Conservation (phyloP, 35 echinoderm and acorn worm genomes). For the Heliocidaris tuberculata region DNA sequence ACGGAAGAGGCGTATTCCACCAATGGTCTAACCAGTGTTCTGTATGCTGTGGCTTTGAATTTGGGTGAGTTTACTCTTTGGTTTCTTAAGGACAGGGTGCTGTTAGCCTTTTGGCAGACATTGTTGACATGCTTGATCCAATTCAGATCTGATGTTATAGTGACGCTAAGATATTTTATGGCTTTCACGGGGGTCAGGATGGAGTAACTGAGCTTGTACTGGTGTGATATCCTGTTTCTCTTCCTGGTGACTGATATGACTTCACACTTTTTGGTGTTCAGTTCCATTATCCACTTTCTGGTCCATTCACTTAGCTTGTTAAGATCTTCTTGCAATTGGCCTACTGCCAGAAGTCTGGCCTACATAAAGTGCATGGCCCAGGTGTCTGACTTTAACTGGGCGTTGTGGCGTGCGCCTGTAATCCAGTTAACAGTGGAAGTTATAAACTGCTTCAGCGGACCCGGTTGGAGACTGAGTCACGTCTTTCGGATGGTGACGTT, state of each 20-base stretch:
- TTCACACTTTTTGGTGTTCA: conserved; percentile 57
- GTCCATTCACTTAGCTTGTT: no score
- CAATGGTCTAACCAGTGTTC: no score
- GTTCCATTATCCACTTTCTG: conserved; percentile 49
- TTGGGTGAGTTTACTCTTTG: neutral
- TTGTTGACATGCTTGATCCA: conserved; percentile 53
- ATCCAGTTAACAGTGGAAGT: no score
- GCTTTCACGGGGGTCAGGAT: neutral
- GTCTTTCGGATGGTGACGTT: no score
- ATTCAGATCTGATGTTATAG: conserved; percentile 31
- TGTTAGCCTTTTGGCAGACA: conserved; percentile 52
- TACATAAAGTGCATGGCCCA: no score
- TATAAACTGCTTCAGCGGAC: no score
- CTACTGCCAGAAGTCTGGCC: no score
- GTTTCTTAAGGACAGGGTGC: conserved; percentile 51
- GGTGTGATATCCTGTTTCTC: neutral
- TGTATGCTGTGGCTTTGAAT: conserved; percentile 57
- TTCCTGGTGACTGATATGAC: conserved; percentile 35
- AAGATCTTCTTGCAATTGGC: no score
- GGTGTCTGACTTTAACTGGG: no score
- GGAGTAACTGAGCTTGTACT: conserved; percentile 16
- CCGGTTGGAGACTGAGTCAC: no score
- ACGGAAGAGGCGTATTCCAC: no score
- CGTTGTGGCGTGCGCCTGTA: no score
- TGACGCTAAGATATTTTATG: conserved; percentile 51